A percentile compares a stretch with the other conserved stretches of the same genome.
Evolutionary conservation across 92 coral and sea anemone species (phyloP).

Genomic region (Palythoa grandis): DNA sequence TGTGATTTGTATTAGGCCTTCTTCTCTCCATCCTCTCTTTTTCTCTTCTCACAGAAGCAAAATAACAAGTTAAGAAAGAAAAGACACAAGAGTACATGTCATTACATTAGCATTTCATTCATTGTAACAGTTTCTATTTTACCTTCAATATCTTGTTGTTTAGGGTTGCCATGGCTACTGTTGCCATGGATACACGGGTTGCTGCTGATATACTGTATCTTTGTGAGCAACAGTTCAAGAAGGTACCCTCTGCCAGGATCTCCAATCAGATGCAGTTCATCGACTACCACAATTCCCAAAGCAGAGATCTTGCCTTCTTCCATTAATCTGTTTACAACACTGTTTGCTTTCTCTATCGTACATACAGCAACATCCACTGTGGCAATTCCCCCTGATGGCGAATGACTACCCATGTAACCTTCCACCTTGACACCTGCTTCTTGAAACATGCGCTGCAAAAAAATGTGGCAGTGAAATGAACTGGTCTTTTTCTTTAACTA

Average conservation of each 20-base stretch:
- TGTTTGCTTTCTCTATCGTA: conserved; percentile 98
- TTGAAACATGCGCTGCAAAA: conserved; percentile 83
- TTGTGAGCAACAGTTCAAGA: conserved; percentile 93
- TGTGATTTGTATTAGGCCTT: no score
- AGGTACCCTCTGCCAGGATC: conserved; percentile 92
- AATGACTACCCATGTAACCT: conserved; percentile 98
- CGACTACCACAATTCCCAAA: conserved; percentile 91
- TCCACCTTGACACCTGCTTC: conserved; percentile 96
- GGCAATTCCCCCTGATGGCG: conserved; percentile 87
- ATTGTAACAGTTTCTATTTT: background rate
- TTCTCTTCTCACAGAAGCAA: no score
- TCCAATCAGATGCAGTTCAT: conserved; percentile 96
- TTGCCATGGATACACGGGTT: conserved; percentile 13
- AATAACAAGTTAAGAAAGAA: no score
- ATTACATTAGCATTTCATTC: background rate
- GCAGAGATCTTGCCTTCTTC: conserved; percentile 83
- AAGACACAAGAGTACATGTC: background rate
- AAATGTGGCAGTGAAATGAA: background rate
- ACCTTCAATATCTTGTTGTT: background rate
- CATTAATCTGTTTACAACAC: conserved; percentile 89
- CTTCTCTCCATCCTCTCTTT: no score
- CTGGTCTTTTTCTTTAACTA: no score
- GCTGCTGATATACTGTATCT: conserved; percentile 80
- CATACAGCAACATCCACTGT: conserved; percentile 95
- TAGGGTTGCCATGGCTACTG: conserved; percentile 34